Evolutionary conservation across 2,113 vertebrate genomes (phyloP).

Genomic region (Crocuta crocuta): DNA sequence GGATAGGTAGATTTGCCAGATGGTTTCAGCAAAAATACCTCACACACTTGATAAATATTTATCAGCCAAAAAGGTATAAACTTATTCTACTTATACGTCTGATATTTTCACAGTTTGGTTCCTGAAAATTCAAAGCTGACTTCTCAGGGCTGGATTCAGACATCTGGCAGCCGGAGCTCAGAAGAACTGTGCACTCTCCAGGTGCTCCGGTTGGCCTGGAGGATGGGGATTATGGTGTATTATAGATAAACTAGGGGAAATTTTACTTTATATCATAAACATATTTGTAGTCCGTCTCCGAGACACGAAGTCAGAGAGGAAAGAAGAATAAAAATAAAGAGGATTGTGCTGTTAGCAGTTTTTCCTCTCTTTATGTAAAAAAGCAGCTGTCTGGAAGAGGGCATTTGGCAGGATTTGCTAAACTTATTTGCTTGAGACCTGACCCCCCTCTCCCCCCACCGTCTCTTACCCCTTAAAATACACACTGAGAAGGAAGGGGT

Average conservation of each 20-base stretch:
- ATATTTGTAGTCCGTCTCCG: not conserved
- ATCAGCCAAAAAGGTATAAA: not conserved
- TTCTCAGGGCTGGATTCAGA: not conserved
- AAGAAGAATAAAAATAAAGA: constrained; percentile 22
- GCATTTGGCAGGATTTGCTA: not conserved
- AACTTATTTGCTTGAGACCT: not conserved
- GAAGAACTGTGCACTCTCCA: not conserved
- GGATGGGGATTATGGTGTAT: not conserved
- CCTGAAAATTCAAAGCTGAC: not conserved
- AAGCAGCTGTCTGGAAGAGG: not conserved
- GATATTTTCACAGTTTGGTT: not conserved
- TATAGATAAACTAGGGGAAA: not conserved
- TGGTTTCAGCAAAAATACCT: not conserved
- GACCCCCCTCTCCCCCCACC: not conserved
- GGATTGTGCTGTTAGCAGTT: not conserved
- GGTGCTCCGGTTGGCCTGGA: not conserved
- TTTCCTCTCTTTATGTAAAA: not conserved
- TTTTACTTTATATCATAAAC: not conserved
- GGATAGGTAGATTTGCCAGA: not conserved
- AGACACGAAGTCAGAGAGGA: not conserved
- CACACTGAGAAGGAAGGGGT: not conserved
- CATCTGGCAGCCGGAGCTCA: not conserved
- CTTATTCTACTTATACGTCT: not conserved
- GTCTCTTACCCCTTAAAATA: not conserved
- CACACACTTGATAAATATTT: constrained; percentile 31